Evolutionary conservation across 2,888 invertebrate genomes (phyloP), one percentile per base, ranked within the genome.

Genomic region (Ellobium chinense): DNA sequence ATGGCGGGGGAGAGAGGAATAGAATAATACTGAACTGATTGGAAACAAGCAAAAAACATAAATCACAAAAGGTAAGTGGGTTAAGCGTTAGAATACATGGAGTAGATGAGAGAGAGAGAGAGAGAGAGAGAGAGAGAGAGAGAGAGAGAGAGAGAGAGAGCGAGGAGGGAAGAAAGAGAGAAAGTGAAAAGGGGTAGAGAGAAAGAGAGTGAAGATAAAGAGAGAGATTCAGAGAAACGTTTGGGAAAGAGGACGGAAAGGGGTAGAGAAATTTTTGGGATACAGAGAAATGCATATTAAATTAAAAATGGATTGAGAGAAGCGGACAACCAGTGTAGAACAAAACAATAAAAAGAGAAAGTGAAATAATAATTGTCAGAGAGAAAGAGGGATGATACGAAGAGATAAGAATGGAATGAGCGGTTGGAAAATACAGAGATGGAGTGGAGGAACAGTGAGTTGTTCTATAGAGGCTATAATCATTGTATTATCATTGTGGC

Each of bases 61-160:
- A n/a, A n/a, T n/a, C n/a, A n/a, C n/a, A n/a, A n/a, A n/a, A n/a
- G n/a, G n/a, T n/a, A n/a, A n/a, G n/a, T n/a, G n/a, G n/a, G n/a
- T n/a, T n/a, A n/a, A n/a, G n/a, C n/a, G n/a, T n/a, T n/a, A n/a
- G n/a, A n/a, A n/a, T n/a, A n/a, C n/a, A n/a, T n/a, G n/a, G 46
- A 46, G 46, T 18, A 46, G 46, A 18, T 12, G 46, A 12, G 27
- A n/a, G 27, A n/a, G 68, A 68, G 27, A 24, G 39, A 66, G 66
- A n/a, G 66, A 66, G 1, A 39, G 24, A 27, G 46, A 65, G 31
- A 29, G 14, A 29, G 63, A 63, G 34, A 66, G 36, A 36, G 24
- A 39, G 68, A 69, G 31, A 69, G 68, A 69, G 18, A 69, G 68
- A 69, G 31, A 46, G 68, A 69, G n/a, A 27, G 3, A 37, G 66